These are phyloP conservation scores for Zaprionus obscuricornis DNA, from an alignment of 2,888 invertebrate genomes.

Conservation along the genomic window DNA sequence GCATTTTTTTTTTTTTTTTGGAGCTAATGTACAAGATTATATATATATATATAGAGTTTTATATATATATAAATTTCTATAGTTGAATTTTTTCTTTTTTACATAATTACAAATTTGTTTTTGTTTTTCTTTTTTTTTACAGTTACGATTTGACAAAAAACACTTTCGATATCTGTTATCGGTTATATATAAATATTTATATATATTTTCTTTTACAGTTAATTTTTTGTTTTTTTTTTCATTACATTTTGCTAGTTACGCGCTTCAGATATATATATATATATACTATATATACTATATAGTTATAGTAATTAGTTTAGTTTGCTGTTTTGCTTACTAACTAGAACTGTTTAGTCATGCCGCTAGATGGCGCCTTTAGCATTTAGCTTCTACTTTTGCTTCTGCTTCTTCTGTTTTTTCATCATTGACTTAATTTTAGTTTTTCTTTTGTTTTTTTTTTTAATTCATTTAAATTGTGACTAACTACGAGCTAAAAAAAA, in stretches of 20 bases:
- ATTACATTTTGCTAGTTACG: conserved; percentile 48
- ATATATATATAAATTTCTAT: neutral
- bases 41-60: conserved; percentile 23
- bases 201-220: conserved; percentile 36
- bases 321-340: neutral
- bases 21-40: conserved; percentile 49
- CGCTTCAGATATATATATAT: conserved; percentile 12
- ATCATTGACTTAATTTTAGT: no score
- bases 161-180: neutral
- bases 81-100: conserved; percentile 21
- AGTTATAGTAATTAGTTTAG: no score
- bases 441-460: conserved; percentile 21
- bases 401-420: conserved; percentile 31
- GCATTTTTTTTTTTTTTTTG: no score
- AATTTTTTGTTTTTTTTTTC: no score
- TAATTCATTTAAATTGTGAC: conserved; percentile 77
- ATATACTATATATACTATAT: no score
- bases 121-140: conserved; percentile 21
- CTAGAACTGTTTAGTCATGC: no score
- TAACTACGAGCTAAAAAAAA: conserved; percentile 73
- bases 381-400: conserved; percentile 34
- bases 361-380: conserved; percentile 41
- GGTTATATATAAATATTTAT: conserved; percentile 13
- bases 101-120: conserved; percentile 54
- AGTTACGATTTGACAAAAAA: no score